These are phyloP conservation scores for Ectobius pallidus DNA, from an alignment of 2,888 invertebrate species.

Conservation along the genomic window DNA sequence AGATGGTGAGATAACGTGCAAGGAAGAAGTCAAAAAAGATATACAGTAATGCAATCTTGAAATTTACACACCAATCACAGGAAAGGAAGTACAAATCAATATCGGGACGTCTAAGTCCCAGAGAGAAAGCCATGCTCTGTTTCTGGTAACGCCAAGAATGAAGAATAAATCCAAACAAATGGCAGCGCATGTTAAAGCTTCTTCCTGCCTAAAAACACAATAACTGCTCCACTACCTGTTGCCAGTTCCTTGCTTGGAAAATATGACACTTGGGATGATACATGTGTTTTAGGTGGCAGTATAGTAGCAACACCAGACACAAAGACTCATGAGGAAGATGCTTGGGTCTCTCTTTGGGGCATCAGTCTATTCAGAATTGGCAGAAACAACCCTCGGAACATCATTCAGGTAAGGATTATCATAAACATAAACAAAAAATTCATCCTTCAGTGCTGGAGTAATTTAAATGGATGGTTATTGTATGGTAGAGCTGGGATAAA, in stretches of 20 bases:
- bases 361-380: neutral
- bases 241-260: neutral
- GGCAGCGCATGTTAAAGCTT: no score
- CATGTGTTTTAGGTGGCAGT: slow-evolving; percentile 57
- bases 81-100: no score
- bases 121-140: no score
- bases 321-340: slow-evolving; percentile 53
- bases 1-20: no score
- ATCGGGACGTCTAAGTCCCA: no score
- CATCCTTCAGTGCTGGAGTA: neutral
- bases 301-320: slow-evolving; percentile 62
- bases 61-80: no score
- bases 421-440: neutral
- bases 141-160: no score
- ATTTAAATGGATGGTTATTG: neutral
- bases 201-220: no score
- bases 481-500: neutral
- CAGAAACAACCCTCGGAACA: neutral
- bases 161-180: no score
- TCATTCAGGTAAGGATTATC: slow-evolving; percentile 14
- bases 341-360: neutral
- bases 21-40: no score
- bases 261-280: neutral
- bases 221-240: no score
- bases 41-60: no score